Percentiles rank a stretch among this genome's conserved stretches.
These are phyloP conservation scores for Coelinius sp. DNA, from an alignment of 2,888 invertebrate species.

Conservation along the genomic window DNA sequence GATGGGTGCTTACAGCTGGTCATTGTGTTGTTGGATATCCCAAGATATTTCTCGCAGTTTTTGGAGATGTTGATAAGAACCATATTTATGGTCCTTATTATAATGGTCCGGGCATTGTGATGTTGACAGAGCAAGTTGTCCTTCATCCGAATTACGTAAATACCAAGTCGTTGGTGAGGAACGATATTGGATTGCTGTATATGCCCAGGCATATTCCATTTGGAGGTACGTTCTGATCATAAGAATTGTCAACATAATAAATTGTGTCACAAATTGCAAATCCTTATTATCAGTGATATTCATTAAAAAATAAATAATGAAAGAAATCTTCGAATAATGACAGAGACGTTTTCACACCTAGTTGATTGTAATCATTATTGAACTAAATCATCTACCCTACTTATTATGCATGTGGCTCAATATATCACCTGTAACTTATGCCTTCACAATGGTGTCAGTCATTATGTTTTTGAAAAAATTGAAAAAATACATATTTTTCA, in stretches of 20 bases:
- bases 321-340: neutral
- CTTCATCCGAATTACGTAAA: neutral
- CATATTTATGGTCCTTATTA: neutral
- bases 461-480: too few relatives aligned
- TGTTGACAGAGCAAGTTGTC: neutral
- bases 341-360: too few relatives aligned
- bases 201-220: neutral
- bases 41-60: neutral
- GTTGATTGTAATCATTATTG: too few relatives aligned
- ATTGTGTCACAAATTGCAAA: too few relatives aligned
- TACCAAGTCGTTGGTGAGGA: neutral
- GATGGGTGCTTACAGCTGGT: slow-evolving; percentile 53
- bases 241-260: too few relatives aligned
- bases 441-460: too few relatives aligned
- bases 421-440: too few relatives aligned
- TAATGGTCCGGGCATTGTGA: neutral
- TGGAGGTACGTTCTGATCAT: neutral
- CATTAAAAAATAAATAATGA: too few relatives aligned
- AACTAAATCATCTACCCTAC: too few relatives aligned
- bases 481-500: neutral
- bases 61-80: neutral
- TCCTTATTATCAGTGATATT: too few relatives aligned
- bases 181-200: neutral
- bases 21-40: slow-evolving; percentile 45
- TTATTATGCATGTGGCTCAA: too few relatives aligned